Evolutionary conservation across 2,888 invertebrate genomes (phyloP).

Genomic region (Campaea margaritaria): DNA sequence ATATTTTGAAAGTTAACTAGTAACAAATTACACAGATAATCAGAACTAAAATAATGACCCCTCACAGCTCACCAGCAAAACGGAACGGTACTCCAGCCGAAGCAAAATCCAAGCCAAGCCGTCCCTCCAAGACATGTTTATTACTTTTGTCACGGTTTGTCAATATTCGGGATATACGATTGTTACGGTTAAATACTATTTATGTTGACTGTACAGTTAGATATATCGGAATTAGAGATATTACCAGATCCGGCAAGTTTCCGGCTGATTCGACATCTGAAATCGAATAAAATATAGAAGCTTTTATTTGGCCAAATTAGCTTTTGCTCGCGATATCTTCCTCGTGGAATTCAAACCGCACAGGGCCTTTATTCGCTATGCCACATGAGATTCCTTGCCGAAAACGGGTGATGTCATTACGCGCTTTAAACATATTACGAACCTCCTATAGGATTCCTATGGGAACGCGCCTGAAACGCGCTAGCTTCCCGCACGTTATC

Average conservation of each 20-base stretch:
- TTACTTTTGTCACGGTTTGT: constrained; percentile 41
- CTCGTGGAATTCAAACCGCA: no score
- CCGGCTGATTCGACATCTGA: not conserved
- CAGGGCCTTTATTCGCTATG: no score
- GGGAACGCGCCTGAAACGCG: no score
- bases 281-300: no score
- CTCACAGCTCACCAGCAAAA: constrained; percentile 1
- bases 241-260: not conserved
- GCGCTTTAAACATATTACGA: no score
- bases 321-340: no score
- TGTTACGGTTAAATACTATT: constrained; percentile 40
- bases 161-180: constrained; percentile 35
- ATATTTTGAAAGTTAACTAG: not conserved
- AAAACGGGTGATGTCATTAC: no score
- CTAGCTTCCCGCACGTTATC: no score
- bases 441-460: no score
- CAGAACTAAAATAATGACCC: not conserved
- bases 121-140: constrained; percentile 29
- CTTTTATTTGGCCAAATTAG: not conserved
- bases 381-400: no score
- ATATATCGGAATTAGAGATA: constrained; percentile 6
- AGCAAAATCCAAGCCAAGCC: constrained; percentile 4
- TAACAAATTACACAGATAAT: not conserved
- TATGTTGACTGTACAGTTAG: constrained; percentile 39
- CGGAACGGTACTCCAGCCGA: constrained; percentile 3